Evolutionary conservation across 2,797 vertebrate genomes (phyloP).

Genomic region (Coranthus polyacanthus): DNA sequence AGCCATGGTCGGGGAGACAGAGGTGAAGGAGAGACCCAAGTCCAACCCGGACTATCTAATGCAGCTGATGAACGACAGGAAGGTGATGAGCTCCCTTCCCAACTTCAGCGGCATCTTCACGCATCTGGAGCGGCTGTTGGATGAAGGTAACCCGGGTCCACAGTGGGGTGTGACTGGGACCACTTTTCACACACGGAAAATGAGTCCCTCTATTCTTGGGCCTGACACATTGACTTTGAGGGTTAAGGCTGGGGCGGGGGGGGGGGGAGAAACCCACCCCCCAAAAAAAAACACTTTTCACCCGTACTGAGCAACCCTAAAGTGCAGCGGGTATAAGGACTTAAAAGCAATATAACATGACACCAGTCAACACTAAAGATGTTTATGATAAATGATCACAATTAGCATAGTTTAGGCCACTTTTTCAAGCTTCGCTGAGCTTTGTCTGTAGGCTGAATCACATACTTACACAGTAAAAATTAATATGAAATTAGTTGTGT

Average conservation of each 20-base stretch:
- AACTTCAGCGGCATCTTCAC: constrained; percentile 99
- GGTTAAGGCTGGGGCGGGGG: too few species aligned
- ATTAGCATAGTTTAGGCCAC: too few species aligned
- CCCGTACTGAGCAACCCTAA: too few species aligned
- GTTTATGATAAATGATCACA: too few species aligned
- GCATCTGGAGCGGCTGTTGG: constrained; percentile 88
- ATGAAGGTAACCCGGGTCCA: constrained; percentile 81
- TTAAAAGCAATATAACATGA: too few species aligned
- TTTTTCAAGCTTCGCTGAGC: too few species aligned
- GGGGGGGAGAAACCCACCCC: too few species aligned
- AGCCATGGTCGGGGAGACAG: constrained; percentile 92
- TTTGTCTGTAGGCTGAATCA: background rate
- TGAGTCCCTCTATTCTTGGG: too few species aligned
- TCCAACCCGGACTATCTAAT: constrained; percentile 98
- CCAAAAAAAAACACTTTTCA: too few species aligned
- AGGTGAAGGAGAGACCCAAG: constrained; percentile 98
- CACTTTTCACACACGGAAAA: too few species aligned
- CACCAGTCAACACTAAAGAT: background rate
- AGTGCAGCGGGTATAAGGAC: too few species aligned
- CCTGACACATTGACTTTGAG: background rate
- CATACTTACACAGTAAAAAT: background rate
- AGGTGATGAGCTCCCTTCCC: constrained; percentile 97
- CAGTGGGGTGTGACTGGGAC: background rate
- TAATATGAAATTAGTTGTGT: background rate
- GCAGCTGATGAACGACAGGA: constrained; percentile 99